phyloP scores from a whole-genome alignment of 2,888 invertebrate species.

The Acrocyrtus sp. region DNA sequence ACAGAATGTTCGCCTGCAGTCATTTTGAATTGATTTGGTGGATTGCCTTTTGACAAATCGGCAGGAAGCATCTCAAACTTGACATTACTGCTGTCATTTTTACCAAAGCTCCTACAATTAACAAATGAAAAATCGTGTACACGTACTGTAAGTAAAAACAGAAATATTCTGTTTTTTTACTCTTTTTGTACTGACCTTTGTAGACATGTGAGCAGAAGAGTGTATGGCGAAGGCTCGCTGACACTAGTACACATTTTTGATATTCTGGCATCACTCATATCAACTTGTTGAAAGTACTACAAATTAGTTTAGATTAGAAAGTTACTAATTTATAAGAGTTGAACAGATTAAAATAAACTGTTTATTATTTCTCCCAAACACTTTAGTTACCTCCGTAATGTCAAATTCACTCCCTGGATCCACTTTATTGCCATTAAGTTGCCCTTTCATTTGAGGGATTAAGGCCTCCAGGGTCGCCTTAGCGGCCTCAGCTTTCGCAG shows the following conservation, averaged over 20 bases:
- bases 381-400: constrained; percentile 52
- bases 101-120: constrained; percentile 81
- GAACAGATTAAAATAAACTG: too few species aligned
- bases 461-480: constrained; percentile 88
- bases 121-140: constrained; percentile 43
- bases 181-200: constrained; percentile 73
- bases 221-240: constrained; percentile 94
- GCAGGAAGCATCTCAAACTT: constrained; percentile 86
- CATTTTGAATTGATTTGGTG: constrained; percentile 95
- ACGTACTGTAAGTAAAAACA: constrained; percentile 4
- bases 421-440: constrained; percentile 62
- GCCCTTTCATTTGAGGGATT: constrained; percentile 88
- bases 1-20: constrained; percentile 92
- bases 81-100: constrained; percentile 84
- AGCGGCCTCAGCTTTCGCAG: constrained; percentile 95
- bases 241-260: constrained; percentile 96
- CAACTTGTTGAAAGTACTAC: constrained; percentile 91
- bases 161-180: not conserved
- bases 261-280: constrained; percentile 93
- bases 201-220: constrained; percentile 90
- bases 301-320: constrained; percentile 37
- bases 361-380: too few species aligned
- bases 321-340: too few species aligned
- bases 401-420: constrained; percentile 61
- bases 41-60: constrained; percentile 72